Conservation (phyloP, 1,140 invertebrate species). For the Camponotus pennsylvanicus region DNA sequence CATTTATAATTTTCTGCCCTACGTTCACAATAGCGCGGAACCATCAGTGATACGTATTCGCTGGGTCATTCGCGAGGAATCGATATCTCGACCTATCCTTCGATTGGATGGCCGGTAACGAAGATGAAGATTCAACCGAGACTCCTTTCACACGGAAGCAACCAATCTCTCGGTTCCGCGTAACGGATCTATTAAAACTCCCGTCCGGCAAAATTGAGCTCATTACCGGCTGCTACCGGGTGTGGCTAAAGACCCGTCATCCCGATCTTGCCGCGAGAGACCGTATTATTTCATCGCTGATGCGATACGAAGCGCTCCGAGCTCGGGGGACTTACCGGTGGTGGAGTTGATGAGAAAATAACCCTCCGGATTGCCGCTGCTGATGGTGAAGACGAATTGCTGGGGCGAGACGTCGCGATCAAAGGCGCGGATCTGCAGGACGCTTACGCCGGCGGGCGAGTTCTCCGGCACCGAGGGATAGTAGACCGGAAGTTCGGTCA, state of each 20-base stretch:
- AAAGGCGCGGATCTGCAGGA: conserved; percentile 92
- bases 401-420: conserved; percentile 92
- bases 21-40: background rate
- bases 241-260: conserved; percentile 56
- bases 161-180: conserved; percentile 33
- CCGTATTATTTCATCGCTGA: conserved; percentile 58
- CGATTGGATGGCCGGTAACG: background rate
- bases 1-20: background rate
- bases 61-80: background rate
- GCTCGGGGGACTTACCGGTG: conserved; percentile 89
- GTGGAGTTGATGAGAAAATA: conserved; percentile 95
- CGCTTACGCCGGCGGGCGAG: conserved; percentile 90
- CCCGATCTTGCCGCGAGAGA: conserved; percentile 15
- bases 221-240: conserved; percentile 49
- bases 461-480: conserved; percentile 94
- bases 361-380: conserved; percentile 95
- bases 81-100: conserved; percentile 30
- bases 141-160: conserved; percentile 41
- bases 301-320: conserved; percentile 34
- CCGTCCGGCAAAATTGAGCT: conserved; percentile 60
- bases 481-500: conserved; percentile 95
- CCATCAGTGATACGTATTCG: too few relatives aligned
- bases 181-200: conserved; percentile 66
- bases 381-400: conserved; percentile 93
- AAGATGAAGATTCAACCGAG: conserved; percentile 27